phyloP scores from a whole-genome alignment of 30 jellyfish, hydroid and myxozoan genomes.

The Chrysaora quinquecirrha region DNA sequence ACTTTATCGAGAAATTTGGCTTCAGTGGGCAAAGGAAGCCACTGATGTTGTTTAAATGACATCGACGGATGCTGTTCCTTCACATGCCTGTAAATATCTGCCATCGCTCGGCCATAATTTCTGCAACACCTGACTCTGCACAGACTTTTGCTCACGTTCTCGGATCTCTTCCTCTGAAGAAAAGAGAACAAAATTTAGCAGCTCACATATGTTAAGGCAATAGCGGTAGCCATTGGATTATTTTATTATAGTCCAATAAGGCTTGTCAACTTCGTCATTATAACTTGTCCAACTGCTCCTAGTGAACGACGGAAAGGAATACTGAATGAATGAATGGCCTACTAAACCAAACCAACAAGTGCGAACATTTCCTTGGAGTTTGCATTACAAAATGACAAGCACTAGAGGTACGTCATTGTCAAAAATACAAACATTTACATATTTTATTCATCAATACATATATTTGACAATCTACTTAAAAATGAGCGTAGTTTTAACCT shows the following conservation, averaged over 20 bases:
- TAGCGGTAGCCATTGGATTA: background rate
- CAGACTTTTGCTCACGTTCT: background rate
- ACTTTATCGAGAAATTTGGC: background rate
- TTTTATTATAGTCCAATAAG: background rate
- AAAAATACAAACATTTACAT: no score
- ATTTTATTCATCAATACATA: no score
- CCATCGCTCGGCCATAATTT: background rate
- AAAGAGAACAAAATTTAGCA: background rate
- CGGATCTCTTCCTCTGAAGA: background rate
- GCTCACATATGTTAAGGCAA: background rate
- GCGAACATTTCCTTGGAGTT: background rate
- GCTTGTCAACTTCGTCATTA: background rate
- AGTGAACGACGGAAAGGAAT: background rate
- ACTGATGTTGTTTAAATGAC: background rate
- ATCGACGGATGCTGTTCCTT: background rate
- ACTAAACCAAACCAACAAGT: background rate
- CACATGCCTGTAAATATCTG: background rate
- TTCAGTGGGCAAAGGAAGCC: background rate
- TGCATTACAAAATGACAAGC: no score
- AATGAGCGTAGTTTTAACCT: background rate
- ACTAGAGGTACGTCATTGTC: no score
- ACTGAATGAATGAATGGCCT: background rate
- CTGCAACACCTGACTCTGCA: constrained; percentile 2
- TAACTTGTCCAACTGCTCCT: background rate
- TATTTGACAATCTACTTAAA: no score